A percentile compares a stretch with the other conserved stretches of the same genome.
Conservation (phyloP, 1,140 invertebrate species). For the Trichonephila clavipes region DNA sequence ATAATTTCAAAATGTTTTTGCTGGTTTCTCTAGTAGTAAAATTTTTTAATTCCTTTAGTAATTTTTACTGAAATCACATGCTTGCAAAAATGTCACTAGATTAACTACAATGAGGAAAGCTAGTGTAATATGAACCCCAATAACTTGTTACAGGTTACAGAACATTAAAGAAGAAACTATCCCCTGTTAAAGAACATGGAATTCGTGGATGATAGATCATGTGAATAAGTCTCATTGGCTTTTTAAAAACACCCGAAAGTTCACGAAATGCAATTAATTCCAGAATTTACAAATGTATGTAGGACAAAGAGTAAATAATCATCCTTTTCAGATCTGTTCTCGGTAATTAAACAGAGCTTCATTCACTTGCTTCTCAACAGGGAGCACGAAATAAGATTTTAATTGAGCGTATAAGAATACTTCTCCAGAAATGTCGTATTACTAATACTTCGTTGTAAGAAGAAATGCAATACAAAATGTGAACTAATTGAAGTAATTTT, state of each 20-base stretch:
- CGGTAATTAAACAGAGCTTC: neutral
- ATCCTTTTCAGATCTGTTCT: neutral
- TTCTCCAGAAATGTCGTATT: too few species aligned
- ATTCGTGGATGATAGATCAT: neutral
- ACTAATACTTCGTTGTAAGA: neutral
- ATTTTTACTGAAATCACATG: too few species aligned
- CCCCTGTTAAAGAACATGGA: too few species aligned
- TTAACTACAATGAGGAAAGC: too few species aligned
- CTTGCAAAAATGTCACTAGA: too few species aligned
- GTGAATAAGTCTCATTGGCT: neutral
- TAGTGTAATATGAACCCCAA: too few species aligned
- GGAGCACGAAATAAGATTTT: neutral
- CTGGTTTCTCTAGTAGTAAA: too few species aligned
- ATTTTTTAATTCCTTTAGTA: too few species aligned
- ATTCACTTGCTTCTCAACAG: neutral
- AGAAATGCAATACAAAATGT: neutral
- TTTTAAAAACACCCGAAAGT: neutral
- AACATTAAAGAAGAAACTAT: too few species aligned
- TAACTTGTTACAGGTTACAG: too few species aligned
- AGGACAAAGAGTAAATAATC: neutral
- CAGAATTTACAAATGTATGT: neutral
- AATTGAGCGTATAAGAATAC: too few species aligned
- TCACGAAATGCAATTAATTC: neutral
- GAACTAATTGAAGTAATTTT: neutral
- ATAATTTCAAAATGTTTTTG: too few species aligned